Conservation (phyloP, 2,113 vertebrate species). For the Vireo altiloquus region DNA sequence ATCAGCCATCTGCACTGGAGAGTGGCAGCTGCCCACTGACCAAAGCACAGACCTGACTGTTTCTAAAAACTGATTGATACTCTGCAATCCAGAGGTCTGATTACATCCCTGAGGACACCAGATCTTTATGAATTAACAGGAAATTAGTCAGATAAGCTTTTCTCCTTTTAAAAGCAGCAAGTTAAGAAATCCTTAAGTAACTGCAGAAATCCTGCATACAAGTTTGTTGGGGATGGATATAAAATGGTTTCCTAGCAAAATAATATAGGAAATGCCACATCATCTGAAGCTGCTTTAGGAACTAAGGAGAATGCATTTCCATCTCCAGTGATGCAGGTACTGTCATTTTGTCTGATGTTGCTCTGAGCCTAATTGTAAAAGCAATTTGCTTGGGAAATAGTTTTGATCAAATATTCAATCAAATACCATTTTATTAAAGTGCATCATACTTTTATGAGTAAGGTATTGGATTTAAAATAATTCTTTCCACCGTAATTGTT, state of each 20-base stretch:
- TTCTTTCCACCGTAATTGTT: neutral
- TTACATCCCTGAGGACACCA: neutral
- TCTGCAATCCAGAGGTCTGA: neutral
- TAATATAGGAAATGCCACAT: neutral
- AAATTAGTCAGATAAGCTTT: neutral
- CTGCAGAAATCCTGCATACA: neutral
- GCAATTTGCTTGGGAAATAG: conserved; percentile 31
- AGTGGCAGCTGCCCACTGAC: neutral
- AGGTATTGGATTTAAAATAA: neutral
- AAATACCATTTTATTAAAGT: conserved; percentile 5
- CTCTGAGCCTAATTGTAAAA: conserved; percentile 1
- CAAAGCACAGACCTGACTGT: neutral
- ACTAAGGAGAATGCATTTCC: neutral
- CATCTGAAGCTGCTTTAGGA: neutral
- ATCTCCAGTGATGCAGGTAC: neutral
- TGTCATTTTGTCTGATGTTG: conserved; percentile 15
- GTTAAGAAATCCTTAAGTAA: neutral
- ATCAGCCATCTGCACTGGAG: neutral
- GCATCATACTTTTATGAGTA: neutral
- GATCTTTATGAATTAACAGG: neutral
- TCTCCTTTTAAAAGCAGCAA: neutral
- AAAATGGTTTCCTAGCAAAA: neutral
- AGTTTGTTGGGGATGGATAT: neutral
- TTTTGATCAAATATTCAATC: conserved; percentile 38
- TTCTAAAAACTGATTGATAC: neutral